Evolutionary conservation across 2,113 vertebrate genomes (phyloP).

Genomic region (Corynorhinus townsendii): DNA sequence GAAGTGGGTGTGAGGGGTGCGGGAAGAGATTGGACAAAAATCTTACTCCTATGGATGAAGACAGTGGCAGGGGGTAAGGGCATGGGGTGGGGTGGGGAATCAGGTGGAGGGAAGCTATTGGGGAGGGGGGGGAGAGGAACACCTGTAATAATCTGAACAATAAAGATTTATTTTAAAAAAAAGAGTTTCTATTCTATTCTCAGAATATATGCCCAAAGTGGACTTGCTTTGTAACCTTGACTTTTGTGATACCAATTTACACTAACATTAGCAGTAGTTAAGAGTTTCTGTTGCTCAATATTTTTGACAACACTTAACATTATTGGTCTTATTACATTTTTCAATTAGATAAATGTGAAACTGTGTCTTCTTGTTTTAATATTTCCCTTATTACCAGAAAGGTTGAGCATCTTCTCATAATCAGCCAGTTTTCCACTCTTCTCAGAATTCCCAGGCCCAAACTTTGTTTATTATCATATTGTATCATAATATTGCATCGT

Average conservation of each 20-base stretch:
- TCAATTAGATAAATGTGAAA: conserved; percentile 9
- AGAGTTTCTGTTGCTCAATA: background rate
- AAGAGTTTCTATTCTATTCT: background rate
- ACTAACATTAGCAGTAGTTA: background rate
- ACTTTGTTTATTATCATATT: background rate
- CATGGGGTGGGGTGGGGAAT: too few relatives aligned
- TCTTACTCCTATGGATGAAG: too few relatives aligned
- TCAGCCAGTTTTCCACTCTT: background rate
- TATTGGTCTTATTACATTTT: background rate
- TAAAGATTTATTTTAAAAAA: too few relatives aligned
- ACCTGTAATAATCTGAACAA: too few relatives aligned
- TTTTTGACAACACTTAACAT: background rate
- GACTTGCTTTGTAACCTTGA: background rate
- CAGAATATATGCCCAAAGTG: background rate
- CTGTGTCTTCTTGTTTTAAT: background rate
- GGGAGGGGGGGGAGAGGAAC: too few relatives aligned
- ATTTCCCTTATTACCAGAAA: background rate
- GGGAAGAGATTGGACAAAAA: too few relatives aligned
- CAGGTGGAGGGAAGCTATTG: too few relatives aligned
- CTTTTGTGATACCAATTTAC: background rate
- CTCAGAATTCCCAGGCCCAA: background rate
- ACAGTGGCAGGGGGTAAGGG: too few relatives aligned
- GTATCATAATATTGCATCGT: background rate
- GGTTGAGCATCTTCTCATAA: background rate
- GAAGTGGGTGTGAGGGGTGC: too few relatives aligned